Conservation (phyloP, 1,140 invertebrate genomes). For the Latrodectus geometricus region DNA sequence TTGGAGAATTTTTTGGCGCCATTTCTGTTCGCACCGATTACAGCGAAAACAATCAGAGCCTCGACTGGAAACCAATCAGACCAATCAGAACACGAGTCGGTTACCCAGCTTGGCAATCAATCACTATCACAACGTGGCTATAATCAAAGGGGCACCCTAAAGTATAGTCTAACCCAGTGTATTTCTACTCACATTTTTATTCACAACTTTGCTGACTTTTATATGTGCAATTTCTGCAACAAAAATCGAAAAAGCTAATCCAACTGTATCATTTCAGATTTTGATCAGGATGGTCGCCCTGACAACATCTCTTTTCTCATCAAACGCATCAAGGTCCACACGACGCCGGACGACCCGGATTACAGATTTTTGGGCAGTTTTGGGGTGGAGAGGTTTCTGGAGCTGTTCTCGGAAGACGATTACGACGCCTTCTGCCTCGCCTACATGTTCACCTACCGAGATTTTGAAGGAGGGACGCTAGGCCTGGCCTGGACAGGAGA, state of each 20-base stretch:
- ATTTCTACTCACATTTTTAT: too few species aligned
- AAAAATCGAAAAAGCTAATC: background rate
- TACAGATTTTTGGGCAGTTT: constrained; percentile 94
- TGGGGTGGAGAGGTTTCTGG: constrained; percentile 93
- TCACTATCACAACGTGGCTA: too few species aligned
- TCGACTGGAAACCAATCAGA: too few species aligned
- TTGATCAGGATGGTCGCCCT: constrained; percentile 89
- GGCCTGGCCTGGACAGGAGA: constrained; percentile 98
- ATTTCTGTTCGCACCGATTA: too few species aligned
- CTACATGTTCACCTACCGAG: constrained; percentile 98
- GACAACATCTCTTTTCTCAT: constrained; percentile 97
- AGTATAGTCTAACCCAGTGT: too few species aligned
- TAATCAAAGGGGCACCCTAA: too few species aligned
- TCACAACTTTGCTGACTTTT: too few species aligned
- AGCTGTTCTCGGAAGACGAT: constrained; percentile 95
- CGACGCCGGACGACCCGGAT: constrained; percentile 82
- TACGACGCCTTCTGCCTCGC: constrained; percentile 99
- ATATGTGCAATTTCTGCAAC: background rate
- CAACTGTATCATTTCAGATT: constrained; percentile 78
- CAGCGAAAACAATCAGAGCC: too few species aligned
- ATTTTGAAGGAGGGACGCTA: constrained; percentile 98
- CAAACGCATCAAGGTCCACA: constrained; percentile 94
- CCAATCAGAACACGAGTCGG: too few species aligned
- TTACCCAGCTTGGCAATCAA: too few species aligned
- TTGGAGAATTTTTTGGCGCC: too few species aligned